These are phyloP conservation scores for Priocnemis perturbator DNA, from an alignment of 2,888 invertebrate species.

Conservation along the genomic window DNA sequence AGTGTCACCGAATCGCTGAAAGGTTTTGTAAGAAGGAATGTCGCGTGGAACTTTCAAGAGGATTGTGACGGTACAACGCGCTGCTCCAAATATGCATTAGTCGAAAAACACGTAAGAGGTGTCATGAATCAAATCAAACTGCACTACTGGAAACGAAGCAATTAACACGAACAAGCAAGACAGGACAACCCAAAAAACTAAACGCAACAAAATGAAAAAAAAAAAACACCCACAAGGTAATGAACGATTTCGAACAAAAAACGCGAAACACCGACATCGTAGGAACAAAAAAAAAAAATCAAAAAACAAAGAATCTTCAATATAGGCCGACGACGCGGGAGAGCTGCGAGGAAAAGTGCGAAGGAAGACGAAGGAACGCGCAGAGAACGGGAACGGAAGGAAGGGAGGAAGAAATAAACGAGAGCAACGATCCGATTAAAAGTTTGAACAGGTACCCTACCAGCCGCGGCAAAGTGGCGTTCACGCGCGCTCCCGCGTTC, in stretches of 20 bases:
- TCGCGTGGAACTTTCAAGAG: constrained; percentile 15
- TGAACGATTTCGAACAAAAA: no score
- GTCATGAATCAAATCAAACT: no score
- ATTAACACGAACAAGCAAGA: no score
- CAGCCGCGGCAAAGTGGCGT: constrained; percentile 34
- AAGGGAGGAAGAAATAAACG: constrained; percentile 29
- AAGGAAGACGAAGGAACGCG: neutral
- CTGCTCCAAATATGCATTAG: neutral
- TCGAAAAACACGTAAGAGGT: neutral
- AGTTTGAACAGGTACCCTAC: constrained; percentile 43
- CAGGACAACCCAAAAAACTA: no score
- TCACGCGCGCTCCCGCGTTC: constrained; percentile 38
- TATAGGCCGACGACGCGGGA: neutral
- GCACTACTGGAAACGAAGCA: no score
- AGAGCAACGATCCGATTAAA: constrained; percentile 56
- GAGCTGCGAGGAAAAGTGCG: neutral
- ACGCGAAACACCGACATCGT: no score
- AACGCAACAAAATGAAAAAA: no score
- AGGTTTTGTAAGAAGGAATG: constrained; percentile 16
- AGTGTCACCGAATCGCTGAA: constrained; percentile 4
- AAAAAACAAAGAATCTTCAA: no score
- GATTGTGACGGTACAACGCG: constrained; percentile 8
- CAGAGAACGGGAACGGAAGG: constrained; percentile 4
- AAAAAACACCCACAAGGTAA: no score
- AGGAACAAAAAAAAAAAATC: no score